Percentiles rank a stretch among this genome's conserved stretches.
Conservation (phyloP, 2,797 vertebrate genomes). For the Chloroceryle inda region DNA sequence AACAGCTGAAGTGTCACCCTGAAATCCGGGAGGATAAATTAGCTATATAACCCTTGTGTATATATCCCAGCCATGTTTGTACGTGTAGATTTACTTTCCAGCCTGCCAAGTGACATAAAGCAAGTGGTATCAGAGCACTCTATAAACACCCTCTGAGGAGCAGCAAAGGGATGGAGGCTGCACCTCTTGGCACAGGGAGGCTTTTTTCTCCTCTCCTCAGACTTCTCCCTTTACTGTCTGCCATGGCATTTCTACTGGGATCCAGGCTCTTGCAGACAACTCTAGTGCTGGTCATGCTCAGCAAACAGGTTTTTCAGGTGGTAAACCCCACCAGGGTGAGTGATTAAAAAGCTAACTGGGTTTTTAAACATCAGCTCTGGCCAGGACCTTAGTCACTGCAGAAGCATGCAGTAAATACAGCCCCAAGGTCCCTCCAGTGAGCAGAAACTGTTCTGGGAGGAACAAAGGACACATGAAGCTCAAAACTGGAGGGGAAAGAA, state of each 20-base stretch:
- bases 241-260: neutral
- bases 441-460: neutral
- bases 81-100: neutral
- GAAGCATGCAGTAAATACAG: neutral
- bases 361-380: neutral
- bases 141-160: neutral
- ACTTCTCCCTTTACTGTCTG: neutral
- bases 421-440: neutral
- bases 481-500: neutral
- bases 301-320: conserved; percentile 1
- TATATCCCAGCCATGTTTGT: conserved; percentile 14
- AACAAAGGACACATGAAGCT: neutral
- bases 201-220: neutral
- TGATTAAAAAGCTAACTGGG: neutral
- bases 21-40: conserved; percentile 8
- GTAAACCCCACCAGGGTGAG: neutral
- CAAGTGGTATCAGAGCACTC: fast-evolving
- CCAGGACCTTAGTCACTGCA: neutral
- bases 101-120: neutral
- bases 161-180: neutral
- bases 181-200: neutral
- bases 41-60: neutral
- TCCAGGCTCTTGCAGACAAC: neutral
- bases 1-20: neutral
- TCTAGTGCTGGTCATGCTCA: neutral